Base-by-base conservation (phyloP, 2,113 vertebrate genomes). In the Dissostichus mawsoni region DNA sequence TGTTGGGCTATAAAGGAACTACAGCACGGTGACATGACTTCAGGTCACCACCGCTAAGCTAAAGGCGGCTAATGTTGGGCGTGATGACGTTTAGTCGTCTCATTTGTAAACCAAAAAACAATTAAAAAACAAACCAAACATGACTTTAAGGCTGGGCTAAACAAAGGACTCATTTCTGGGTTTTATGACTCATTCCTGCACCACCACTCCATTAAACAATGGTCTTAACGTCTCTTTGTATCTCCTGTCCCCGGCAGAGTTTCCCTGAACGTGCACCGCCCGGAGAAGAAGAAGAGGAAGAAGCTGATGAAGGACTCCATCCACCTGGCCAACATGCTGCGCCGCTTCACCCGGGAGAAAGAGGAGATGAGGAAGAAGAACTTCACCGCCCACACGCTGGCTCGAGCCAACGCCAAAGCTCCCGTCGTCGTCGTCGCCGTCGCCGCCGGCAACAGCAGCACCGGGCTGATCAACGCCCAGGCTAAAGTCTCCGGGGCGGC, bases 261-360 rank as follows among this genome's bases (percentile, higher is more conserved):
- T 84, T 94, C 96, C 83, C 95, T 99, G 84, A 98, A 96, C 87
- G 94, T 96, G 71, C 96, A 97, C 81, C 98, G 98, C 8, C 97
- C 97, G 18, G 98, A 99, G 74, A 99, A 99, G 93, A 99, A 99
- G 87, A 99, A 98, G 94, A 91, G 95, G 88, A 99, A 99, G 94
- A 98, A 98, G 87, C 90, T 98, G 55, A 98, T 97, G 92, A 99
- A 98, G 92, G 98, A 99, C 74, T 97, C 97, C 0, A 87, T 98
- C 56, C 96, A 96, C 81, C 90, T 99, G 86, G 97, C 98, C 82
- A 98, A 97, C 93, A 99, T 99, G 97, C 92, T 99, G 74, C 94
- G 96, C 14, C 98, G 98, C 90, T 99, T 99, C 95, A 96, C 96
- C 61, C 95, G 97, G 58, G 98, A 99, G 92, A 99, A 99, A 89